Evolutionary conservation across 2,113 vertebrate species (phyloP).

Genomic region (Forbesichthys papilliferus): DNA sequence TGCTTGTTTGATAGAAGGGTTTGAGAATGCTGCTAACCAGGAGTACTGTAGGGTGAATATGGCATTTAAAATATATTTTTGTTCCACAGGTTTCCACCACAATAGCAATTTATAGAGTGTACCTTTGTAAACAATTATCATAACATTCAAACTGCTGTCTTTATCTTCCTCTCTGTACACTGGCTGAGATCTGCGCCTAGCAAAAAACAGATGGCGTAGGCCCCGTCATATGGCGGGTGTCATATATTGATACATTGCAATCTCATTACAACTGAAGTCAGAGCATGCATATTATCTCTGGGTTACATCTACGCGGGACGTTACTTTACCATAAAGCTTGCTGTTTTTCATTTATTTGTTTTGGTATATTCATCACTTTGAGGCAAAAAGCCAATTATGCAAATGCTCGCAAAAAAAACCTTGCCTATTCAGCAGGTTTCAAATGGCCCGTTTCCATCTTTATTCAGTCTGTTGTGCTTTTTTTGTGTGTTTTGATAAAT

Average conservation of each 20-base stretch:
- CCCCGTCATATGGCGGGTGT: conserved; percentile 32
- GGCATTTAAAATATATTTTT: no score
- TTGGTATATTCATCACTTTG: conserved; percentile 74
- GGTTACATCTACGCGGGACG: conserved; percentile 52
- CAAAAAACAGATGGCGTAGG: not conserved
- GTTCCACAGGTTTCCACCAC: no score
- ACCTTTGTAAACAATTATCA: no score
- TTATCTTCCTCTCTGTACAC: no score
- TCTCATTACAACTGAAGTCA: conserved; percentile 49
- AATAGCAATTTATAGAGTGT: no score
- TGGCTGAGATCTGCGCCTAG: no score
- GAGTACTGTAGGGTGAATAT: no score
- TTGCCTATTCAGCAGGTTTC: conserved; percentile 66
- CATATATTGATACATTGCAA: conserved; percentile 44
- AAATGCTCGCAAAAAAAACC: conserved; percentile 60
- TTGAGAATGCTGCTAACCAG: no score
- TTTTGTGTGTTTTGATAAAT: conserved; percentile 70
- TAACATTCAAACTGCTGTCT: no score
- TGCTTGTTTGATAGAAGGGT: no score
- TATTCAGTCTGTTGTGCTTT: conserved; percentile 48
- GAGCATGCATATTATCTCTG: conserved; percentile 45
- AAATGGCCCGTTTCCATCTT: conserved; percentile 56
- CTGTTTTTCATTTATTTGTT: conserved; percentile 56
- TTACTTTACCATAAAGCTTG: conserved; percentile 50
- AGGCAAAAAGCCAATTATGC: conserved; percentile 75